Evolutionary conservation across 2,113 vertebrate species (phyloP), one percentile per base, ranked within the genome.

Genomic region (Cervus canadensis): DNA sequence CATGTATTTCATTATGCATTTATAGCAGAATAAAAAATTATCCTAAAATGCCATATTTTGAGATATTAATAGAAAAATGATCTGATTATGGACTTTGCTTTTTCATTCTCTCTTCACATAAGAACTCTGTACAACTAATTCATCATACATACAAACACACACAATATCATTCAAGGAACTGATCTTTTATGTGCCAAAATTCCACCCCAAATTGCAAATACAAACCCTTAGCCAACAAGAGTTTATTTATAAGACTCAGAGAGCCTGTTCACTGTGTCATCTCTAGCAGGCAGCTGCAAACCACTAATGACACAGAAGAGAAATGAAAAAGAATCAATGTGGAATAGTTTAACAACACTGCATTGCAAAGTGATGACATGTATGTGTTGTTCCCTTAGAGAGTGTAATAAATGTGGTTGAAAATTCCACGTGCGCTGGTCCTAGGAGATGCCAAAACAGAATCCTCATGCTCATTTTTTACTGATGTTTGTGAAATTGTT

Each of bases 211-310:
- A 91, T 83, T 82, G 30, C 33, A 95, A 33, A 93, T 76, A 76
- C 33, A 78, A 91, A 91, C 7, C 59, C 6, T 90, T 93, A 74
- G 33, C 59, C 96, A 89, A 82, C 50, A 84, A 89, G 88, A 88
- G 45, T 94, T 92, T 98, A 94, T 95, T 97, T 91, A 89, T 92
- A 93, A 96, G 64, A 89, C 76, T 94, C 28, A 7, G 28, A 64
- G 30, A 94, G 71, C 33, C 17, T 94, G 48, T 87, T 94, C 79
- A 84, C 25, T 85, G 23, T 56, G 43, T 81, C 59, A 83, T 91
- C 83, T 94, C 83, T 64, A 92, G 6, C 40, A 96, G 57, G 40
- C 50, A 45, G 40, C 52, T 40, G 76, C 76, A 91, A 92, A 84
- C 28, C 56, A 96, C 62, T 83, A 93, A 89, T 40, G 59, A n/a